These are phyloP conservation scores for Amblyjoppa proteus DNA, from an alignment of 2,888 invertebrate genomes.

Conservation along the genomic window DNA sequence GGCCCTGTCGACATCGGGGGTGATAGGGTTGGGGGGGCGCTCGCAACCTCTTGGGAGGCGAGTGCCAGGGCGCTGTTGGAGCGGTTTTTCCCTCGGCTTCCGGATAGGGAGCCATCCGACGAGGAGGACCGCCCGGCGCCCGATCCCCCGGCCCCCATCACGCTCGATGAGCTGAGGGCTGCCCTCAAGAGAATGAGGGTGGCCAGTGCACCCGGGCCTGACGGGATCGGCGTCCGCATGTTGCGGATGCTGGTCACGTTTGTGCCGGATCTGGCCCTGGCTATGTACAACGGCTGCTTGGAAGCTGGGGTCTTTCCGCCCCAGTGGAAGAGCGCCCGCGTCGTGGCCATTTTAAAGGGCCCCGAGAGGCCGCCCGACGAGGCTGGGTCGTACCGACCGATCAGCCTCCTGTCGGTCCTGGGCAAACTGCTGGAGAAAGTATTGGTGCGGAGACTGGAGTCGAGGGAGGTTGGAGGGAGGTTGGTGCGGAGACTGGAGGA, in stretches of 20 bases:
- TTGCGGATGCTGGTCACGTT: too few species aligned
- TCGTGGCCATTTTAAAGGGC: slow-evolving; percentile 20
- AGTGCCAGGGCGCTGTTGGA: too few species aligned
- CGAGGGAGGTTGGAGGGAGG: slow-evolving; percentile 9
- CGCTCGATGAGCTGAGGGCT: not conserved
- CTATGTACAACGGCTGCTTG: slow-evolving; percentile 13
- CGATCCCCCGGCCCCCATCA: too few species aligned
- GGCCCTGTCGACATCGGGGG: too few species aligned
- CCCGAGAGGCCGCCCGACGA: slow-evolving; percentile 25
- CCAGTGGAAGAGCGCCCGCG: slow-evolving; percentile 26
- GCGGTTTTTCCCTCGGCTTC: too few species aligned
- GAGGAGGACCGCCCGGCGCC: too few species aligned
- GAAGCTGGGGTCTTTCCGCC: slow-evolving; percentile 36
- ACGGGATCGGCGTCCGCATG: too few species aligned
- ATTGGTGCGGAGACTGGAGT: not conserved
- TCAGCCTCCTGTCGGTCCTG: not conserved
- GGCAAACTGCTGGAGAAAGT: not conserved
- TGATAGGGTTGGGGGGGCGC: too few species aligned
- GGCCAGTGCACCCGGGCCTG: not conserved
- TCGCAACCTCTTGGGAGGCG: too few species aligned
- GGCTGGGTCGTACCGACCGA: slow-evolving; percentile 21
- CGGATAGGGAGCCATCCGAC: too few species aligned
- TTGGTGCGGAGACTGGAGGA: too few species aligned
- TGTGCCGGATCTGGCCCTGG: too few species aligned
- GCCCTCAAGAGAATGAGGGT: not conserved